These are phyloP conservation scores for Desoria tigrina DNA, from an alignment of 2,888 invertebrate species.

Conservation along the genomic window DNA sequence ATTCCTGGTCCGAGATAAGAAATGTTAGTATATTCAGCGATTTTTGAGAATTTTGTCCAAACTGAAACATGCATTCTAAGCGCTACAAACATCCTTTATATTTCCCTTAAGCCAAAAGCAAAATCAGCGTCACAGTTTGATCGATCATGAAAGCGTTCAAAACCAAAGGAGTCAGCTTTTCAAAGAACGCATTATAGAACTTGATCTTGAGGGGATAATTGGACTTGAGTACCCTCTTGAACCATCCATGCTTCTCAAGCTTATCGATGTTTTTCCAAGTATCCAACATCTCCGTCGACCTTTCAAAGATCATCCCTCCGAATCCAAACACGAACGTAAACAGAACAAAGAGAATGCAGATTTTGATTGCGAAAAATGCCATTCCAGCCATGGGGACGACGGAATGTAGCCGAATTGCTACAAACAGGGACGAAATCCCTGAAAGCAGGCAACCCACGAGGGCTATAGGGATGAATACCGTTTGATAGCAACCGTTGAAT, in stretches of 20 bases:
- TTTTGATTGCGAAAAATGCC: neutral
- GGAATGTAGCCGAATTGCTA: neutral
- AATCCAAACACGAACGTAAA: neutral
- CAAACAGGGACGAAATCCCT: neutral
- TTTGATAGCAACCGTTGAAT: neutral
- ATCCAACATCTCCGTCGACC: neutral
- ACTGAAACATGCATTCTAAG: too few species aligned
- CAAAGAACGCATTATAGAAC: neutral
- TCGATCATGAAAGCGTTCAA: neutral
- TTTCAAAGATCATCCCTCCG: neutral
- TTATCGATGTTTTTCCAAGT: neutral
- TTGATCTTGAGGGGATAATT: neutral
- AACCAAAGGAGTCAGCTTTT: neutral
- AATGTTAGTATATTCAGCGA: too few species aligned
- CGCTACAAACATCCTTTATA: too few species aligned
- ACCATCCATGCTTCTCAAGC: neutral
- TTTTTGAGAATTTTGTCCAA: too few species aligned
- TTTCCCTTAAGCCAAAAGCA: neutral
- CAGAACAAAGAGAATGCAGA: neutral
- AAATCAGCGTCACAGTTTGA: neutral
- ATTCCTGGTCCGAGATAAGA: too few species aligned
- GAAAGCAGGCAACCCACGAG: neutral
- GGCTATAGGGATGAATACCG: neutral
- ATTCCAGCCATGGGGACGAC: neutral
- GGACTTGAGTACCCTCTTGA: neutral